A percentile compares a stretch with the other conserved stretches of the same genome.
These are phyloP conservation scores for Malurus splendens DNA, from an alignment of 2,797 vertebrate species.

Conservation along the genomic window DNA sequence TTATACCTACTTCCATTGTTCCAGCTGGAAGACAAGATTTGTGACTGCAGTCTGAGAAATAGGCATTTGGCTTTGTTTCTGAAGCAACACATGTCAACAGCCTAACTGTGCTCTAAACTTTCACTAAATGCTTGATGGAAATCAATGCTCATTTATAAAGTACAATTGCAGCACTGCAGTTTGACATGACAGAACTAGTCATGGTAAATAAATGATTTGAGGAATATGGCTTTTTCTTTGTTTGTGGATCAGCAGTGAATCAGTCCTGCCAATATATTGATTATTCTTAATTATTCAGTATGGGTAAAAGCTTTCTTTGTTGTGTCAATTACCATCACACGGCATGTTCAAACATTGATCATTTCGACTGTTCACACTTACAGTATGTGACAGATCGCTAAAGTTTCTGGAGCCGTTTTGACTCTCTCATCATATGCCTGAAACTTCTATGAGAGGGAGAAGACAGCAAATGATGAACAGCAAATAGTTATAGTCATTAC, in stretches of 20 bases:
- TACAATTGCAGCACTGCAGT: neutral
- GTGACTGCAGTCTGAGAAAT: neutral
- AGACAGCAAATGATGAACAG: neutral
- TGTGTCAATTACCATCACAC: conserved; percentile 12
- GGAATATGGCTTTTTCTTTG: neutral
- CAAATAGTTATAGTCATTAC: conserved; percentile 6
- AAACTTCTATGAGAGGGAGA: neutral
- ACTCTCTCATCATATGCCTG: conserved; percentile 6
- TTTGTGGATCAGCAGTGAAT: neutral
- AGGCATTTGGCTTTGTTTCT: neutral
- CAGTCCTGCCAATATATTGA: conserved; percentile 33
- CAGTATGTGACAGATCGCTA: conserved; percentile 1
- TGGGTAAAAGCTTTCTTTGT: neutral
- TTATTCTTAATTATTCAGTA: conserved; percentile 17
- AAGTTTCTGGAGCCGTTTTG: neutral
- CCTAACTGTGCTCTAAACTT: conserved; percentile 3
- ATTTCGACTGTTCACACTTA: conserved; percentile 10
- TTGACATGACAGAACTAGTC: conserved; percentile 3
- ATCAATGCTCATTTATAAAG: neutral
- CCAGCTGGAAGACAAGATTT: neutral
- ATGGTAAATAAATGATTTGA: neutral
- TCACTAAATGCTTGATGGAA: neutral
- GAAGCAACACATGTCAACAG: neutral
- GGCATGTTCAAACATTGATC: conserved; percentile 14
- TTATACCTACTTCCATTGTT: neutral